These are phyloP conservation scores for Saccopteryx leptura DNA, from an alignment of 2,113 vertebrate species.

Conservation along the genomic window DNA sequence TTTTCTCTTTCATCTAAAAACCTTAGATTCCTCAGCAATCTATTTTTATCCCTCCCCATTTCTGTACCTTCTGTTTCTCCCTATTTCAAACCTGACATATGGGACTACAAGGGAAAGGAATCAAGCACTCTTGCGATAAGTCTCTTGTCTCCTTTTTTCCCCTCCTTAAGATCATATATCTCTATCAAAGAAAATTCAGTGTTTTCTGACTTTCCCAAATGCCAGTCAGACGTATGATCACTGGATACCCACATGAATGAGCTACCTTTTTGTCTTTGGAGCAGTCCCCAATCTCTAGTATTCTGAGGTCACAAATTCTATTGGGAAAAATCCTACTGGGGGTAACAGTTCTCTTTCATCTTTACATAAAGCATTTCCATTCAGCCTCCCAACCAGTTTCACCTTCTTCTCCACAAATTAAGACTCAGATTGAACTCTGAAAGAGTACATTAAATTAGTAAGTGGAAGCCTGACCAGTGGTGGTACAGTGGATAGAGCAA, in stretches of 20 bases:
- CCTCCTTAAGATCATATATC: conserved; percentile 1
- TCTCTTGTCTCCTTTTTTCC: background rate
- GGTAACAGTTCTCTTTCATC: background rate
- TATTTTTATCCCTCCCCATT: background rate
- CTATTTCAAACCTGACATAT: background rate
- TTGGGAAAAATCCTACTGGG: background rate
- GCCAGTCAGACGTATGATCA: background rate
- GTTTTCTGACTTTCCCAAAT: background rate
- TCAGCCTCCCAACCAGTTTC: background rate
- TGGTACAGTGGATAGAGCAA: too few species aligned
- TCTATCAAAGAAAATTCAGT: background rate
- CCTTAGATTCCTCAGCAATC: background rate
- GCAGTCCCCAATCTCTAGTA: background rate
- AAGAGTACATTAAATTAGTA: background rate
- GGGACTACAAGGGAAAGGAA: background rate
- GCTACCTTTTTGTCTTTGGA: background rate
- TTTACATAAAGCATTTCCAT: background rate
- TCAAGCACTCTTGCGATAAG: background rate
- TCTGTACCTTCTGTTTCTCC: conserved; percentile 14
- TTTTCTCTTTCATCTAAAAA: conserved; percentile 24
- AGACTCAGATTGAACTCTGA: conserved; percentile 3
- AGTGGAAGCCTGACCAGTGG: background rate
- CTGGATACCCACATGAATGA: background rate
- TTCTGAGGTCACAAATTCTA: background rate
- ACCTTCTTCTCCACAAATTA: background rate